Percentiles rank a stretch among this genome's conserved stretches.
phyloP scores from a whole-genome alignment of 2,113 vertebrate genomes.

The Gorsachius goisagi region DNA sequence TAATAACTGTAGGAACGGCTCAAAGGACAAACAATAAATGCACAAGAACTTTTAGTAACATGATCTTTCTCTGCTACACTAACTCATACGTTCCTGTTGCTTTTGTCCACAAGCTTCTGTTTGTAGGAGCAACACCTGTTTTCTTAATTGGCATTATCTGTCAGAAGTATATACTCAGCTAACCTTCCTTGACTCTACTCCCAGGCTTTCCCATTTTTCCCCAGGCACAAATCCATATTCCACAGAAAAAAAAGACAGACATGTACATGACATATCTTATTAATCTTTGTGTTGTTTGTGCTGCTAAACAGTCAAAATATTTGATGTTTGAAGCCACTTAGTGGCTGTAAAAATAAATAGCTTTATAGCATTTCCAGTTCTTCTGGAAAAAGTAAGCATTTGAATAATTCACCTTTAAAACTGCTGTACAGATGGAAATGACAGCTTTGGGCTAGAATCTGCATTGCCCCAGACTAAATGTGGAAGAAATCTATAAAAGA shows the following conservation, averaged over 20 bases:
- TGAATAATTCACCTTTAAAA: constrained; percentile 28
- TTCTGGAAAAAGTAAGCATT: constrained; percentile 22
- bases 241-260: background rate
- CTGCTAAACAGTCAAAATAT: background rate
- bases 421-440: constrained; percentile 25
- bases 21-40: background rate
- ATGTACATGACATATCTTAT: background rate
- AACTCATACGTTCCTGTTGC: background rate
- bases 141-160: background rate
- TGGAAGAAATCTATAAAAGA: background rate
- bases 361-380: background rate
- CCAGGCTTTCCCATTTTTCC: background rate
- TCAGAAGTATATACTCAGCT: background rate
- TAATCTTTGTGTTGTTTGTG: background rate
- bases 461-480: background rate
- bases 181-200: background rate
- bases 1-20: background rate
- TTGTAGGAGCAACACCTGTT: background rate
- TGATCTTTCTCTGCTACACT: background rate
- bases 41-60: background rate
- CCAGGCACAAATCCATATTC: background rate
- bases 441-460: background rate
- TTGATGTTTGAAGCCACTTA: constrained; percentile 25
- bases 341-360: constrained; percentile 17
- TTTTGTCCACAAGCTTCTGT: background rate